Conservation (phyloP, 2,888 invertebrate genomes). For the Serripes groenlandicus region DNA sequence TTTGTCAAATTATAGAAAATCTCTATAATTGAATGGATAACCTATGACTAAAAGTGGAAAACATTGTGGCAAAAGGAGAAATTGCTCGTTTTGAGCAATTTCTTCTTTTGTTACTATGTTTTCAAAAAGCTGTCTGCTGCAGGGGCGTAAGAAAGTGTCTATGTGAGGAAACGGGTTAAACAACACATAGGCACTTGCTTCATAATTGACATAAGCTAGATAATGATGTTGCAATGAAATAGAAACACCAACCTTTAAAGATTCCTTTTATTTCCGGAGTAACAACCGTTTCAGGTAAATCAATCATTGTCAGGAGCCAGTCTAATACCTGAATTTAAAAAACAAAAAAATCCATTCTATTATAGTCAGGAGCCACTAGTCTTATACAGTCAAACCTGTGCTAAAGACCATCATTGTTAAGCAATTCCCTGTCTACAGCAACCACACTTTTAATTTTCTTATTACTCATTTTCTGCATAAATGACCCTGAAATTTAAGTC, state of each 20-base stretch:
- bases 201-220: no score
- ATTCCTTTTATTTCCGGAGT: neutral
- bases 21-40: no score
- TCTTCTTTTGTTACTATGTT: neutral
- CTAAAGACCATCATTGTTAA: no score
- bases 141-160: no score
- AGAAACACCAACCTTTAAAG: conserved; percentile 14
- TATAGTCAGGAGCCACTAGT: no score
- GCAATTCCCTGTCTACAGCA: no score
- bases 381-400: neutral
- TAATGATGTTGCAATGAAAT: neutral
- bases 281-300: conserved; percentile 32
- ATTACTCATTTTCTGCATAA: no score
- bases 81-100: neutral
- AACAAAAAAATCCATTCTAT: neutral
- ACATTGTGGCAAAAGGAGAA: neutral
- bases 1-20: no score
- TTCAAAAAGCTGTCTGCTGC: neutral
- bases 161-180: neutral
- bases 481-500: no score
- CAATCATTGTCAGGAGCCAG: conserved; percentile 67
- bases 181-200: no score
- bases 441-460: no score
- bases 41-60: no score
- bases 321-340: conserved; percentile 49